Conservation (phyloP, 2,888 invertebrate species). For the Timema cristinae region DNA sequence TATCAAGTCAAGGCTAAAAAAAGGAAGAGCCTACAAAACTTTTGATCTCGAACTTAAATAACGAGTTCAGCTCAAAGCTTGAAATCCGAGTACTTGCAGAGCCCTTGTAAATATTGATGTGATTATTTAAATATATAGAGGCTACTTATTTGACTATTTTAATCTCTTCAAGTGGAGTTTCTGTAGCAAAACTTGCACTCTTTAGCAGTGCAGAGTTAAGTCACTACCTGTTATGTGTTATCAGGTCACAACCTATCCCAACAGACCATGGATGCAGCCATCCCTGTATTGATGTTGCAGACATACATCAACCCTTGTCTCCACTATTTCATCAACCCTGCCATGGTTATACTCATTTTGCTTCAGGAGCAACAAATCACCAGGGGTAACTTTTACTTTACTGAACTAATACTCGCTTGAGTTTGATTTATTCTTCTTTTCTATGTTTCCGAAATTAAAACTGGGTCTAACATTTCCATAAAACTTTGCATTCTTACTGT, state of each 20-base stretch:
- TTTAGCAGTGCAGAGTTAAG: background rate
- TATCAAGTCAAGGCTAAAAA: no score
- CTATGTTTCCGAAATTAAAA: background rate
- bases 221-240: conserved; percentile 9
- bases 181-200: no score
- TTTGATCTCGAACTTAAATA: no score
- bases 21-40: no score
- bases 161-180: no score
- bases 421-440: background rate
- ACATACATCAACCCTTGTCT: conserved; percentile 72
- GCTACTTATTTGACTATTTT: no score
- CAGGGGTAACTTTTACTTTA: conserved; percentile 1
- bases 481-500: background rate
- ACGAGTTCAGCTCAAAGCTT: no score
- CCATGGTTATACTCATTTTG: conserved; percentile 53
- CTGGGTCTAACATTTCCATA: background rate
- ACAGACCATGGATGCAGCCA: conserved; percentile 62
- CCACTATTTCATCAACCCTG: conserved; percentile 63
- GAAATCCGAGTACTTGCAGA: no score
- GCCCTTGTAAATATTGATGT: no score
- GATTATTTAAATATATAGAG: no score
- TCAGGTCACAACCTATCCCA: conserved; percentile 60
- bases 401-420: no score
- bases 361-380: conserved; percentile 29
- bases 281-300: conserved; percentile 68